Evolutionary conservation across 2,113 vertebrate species (phyloP).

Genomic region (Elaphurus davidianus): DNA sequence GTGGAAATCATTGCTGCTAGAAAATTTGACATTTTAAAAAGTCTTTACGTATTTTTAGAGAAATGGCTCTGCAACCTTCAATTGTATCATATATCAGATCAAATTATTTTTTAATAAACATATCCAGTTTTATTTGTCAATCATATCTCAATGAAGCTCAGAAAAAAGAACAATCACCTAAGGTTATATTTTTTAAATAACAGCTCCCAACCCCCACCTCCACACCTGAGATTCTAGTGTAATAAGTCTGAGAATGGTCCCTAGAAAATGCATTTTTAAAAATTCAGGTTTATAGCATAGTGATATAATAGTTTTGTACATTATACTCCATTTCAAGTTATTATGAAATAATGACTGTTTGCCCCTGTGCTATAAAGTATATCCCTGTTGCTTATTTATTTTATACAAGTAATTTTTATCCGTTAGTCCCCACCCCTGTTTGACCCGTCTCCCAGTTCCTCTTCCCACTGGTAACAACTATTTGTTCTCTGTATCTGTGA

Average conservation of each 20-base stretch:
- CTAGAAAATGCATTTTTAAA: neutral
- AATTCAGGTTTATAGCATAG: neutral
- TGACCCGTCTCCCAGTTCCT: neutral
- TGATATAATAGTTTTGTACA: neutral
- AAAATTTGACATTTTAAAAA: neutral
- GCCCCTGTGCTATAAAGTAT: neutral
- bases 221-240: neutral
- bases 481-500: neutral
- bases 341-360: neutral
- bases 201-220: neutral
- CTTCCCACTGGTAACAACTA: neutral
- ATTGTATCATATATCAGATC: neutral
- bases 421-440: neutral
- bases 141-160: neutral
- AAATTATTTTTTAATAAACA: neutral
- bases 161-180: neutral
- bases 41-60: neutral
- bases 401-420: neutral
- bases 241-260: neutral
- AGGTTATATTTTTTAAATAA: neutral
- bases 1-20: neutral
- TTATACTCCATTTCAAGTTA: neutral
- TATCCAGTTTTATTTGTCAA: neutral
- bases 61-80: neutral
- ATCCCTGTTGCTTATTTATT: neutral